Base-by-base conservation (phyloP, 2,797 vertebrate species). In the Momotus momota region DNA sequence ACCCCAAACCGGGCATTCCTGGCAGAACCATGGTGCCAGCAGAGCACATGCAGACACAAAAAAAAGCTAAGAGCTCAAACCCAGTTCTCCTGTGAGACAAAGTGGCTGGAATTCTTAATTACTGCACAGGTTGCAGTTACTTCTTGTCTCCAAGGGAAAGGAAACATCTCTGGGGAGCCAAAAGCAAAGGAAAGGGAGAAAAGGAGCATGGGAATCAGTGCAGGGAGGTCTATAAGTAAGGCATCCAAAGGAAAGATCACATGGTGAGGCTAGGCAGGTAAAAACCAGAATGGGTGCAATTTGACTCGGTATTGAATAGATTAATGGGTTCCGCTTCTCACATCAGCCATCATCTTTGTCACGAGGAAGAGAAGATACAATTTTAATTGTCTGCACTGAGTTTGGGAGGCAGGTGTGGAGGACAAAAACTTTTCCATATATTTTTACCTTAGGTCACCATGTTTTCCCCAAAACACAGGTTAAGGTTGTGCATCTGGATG, bases 101-200 rank as follows among this genome's bases (percentile, higher is more conserved):
- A 55, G 65, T 45, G 54, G 46, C 52, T 83, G 41, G 29, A 93
- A 92, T 91, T 88, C 90, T 94, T 77, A 35, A 88, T 65, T 60
- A 74, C n/a, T 77, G 51, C 62, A 78, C 16, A n/a, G 46, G 41
- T 55, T 91, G 35, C 7, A 64, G 87, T 88, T 93, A 75, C 79
- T 95, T 94, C 25, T 88, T 15, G 3, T 80, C 88, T 96, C 54
- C 74, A 86, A 95, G 75, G 45, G 79, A 91, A 94, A 65, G 17
- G 20, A 93, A 87, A 45, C 4, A 55, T 55, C 54, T 64, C 52
- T 40, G 29, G 43, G 49, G 10, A 86, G 62, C 51, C 69, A 91
- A 95, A 93, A 94, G 88, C n/a, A 62, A 54, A 14, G 35, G 22
- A 86, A 93, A 67, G 25, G 66, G 64, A 75, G 52, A 78, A 57